A percentile compares a stretch with the other conserved stretches of the same genome.
Evolutionary conservation across 2,888 invertebrate genomes (phyloP).

Genomic region (Scaptodrosophila latifasciaeformis): DNA sequence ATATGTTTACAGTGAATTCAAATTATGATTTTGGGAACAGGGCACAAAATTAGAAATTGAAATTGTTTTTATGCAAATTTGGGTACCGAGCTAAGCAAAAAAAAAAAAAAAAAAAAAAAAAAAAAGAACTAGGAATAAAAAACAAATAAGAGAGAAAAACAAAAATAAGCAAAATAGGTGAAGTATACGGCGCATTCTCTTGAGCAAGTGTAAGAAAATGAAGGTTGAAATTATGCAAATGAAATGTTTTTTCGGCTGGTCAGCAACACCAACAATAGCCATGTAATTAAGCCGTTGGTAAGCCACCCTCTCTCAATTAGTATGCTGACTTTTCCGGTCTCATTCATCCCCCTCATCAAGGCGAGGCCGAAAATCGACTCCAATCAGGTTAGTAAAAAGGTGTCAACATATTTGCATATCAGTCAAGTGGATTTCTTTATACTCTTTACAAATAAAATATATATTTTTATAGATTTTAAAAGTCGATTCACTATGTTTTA

Average conservation of each 20-base stretch:
- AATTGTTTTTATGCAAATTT: constrained; percentile 49
- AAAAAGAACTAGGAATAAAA: too few species aligned
- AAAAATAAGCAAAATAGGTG: too few species aligned
- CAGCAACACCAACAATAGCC: constrained; percentile 36
- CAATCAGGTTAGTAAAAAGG: constrained; percentile 35
- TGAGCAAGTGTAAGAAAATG: too few species aligned
- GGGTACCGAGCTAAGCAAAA: too few species aligned
- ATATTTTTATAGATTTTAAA: too few species aligned
- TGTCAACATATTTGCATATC: constrained; percentile 55
- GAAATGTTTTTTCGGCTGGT: constrained; percentile 38
- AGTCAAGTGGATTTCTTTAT: constrained; percentile 36
- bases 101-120: too few species aligned
- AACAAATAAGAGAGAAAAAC: too few species aligned
- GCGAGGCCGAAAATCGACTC: constrained; percentile 12
- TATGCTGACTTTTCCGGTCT: constrained; percentile 19
- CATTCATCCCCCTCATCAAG: constrained; percentile 1
- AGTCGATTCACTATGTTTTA: too few species aligned
- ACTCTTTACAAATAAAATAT: background rate
- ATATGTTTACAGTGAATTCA: constrained; percentile 23
- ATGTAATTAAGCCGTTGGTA: constrained; percentile 57
- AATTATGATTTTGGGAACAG: constrained; percentile 29
- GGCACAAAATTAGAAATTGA: constrained; percentile 23
- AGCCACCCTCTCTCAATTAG: constrained; percentile 60
- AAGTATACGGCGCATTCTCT: too few species aligned
- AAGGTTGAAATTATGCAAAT: constrained; percentile 61